Evolutionary conservation across 2,888 invertebrate species (phyloP).

Genomic region (Pediacus dermestoides): DNA sequence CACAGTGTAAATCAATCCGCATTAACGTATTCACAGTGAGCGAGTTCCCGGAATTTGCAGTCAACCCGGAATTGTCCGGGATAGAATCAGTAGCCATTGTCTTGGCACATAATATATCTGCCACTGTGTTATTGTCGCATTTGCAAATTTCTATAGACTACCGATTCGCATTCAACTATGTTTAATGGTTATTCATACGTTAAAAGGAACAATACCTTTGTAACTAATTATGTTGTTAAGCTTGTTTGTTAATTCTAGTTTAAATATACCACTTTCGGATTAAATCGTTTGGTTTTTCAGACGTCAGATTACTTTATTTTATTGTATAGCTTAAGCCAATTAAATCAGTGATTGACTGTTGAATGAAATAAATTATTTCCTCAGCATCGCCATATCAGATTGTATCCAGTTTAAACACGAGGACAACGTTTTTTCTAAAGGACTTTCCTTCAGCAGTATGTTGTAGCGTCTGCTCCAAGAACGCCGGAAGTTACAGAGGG

Average conservation of each 20-base stretch:
- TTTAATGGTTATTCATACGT: background rate
- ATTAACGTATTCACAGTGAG: slow-evolving; percentile 46
- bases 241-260: background rate
- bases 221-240: background rate
- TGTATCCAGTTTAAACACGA: no score
- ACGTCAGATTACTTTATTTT: no score
- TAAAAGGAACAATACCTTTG: slow-evolving; percentile 7
- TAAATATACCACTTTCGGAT: background rate
- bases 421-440: no score
- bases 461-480: slow-evolving; percentile 19
- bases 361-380: no score
- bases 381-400: no score
- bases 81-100: slow-evolving; percentile 39
- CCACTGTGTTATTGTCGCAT: slow-evolving; percentile 31
- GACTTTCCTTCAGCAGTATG: background rate
- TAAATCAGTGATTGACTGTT: no score
- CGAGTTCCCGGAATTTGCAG: slow-evolving; percentile 43
- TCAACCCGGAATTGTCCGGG: slow-evolving; percentile 38
- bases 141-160: slow-evolving; percentile 26
- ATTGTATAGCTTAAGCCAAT: background rate
- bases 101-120: slow-evolving; percentile 35
- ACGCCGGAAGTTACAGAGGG: slow-evolving; percentile 43
- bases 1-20: slow-evolving; percentile 48
- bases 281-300: no score
- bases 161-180: slow-evolving; percentile 6